Base-by-base conservation (phyloP, 1,140 invertebrate genomes). In the Macrotrachela quadricornifera region DNA sequence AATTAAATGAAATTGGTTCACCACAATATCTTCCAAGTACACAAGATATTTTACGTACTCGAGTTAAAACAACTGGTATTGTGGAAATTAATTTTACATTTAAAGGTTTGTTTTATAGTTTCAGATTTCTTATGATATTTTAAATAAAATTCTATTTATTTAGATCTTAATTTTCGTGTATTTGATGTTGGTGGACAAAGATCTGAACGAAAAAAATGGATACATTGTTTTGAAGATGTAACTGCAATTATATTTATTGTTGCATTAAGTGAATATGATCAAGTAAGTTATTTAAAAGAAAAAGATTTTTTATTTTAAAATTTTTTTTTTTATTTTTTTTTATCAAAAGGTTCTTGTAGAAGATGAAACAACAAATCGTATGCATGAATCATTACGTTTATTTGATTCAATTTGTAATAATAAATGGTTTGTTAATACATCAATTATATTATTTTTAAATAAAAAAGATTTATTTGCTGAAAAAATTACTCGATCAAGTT, bases 71-170 rank as follows among this genome's bases (percentile, higher is more conserved):
- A 57, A 99, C 94, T 64, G 94, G 94, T 59, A 99, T 99, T 67
- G 91, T 97, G 50, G 94, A 99, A 79, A 90, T 95, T 59, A 87
- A 97, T 71, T 99, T 99, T 73, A 90, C 87, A 56, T 99, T 97
- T 77, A 97, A 97, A 41, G 54, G 48, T 55, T 39, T 46, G 15
- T n/a, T n/a, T 45, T n/a, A n/a, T 45, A 8, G 9, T 45, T 45
- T 45, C 9, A 10, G 9, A n/a, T 10, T 45, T n/a, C n/a, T 45
- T 45, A 10, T 45, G 9, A 45, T 45, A 10, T 10, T n/a, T 14
- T 10, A n/a, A 10, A 10, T 45, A 8, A 45, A 45, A n/a, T 45
- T 10, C n/a, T n/a, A n/a, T n/a, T n/a, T n/a, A n/a, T n/a, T 30
- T 21, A 46, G 44, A 46, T 17, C n/a, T 46, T 2, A 55, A 55